Evolutionary conservation across 2,797 vertebrate species (phyloP), one percentile per base, ranked within the genome.

Genomic region (Delichon dasypus): DNA sequence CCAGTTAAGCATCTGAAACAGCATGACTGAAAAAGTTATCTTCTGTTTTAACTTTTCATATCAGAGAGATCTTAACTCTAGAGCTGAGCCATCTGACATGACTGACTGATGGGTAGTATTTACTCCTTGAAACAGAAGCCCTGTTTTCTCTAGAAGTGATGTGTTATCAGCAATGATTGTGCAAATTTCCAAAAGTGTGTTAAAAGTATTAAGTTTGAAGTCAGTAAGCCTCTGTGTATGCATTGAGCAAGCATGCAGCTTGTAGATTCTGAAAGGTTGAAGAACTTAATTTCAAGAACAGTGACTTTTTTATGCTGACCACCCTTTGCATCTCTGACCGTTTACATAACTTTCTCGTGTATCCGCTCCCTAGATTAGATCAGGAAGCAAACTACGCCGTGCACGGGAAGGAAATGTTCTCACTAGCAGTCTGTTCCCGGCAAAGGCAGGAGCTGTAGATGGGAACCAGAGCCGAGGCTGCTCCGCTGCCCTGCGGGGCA

Each of bases 381-480:
- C 30, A 36, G 73, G 72, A 73, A 55, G 44, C 54, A 40, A 34
- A n/a, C 36, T 5, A 3, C 14, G 34, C 55, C 16, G 25, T 15
- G 5, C 3, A 11, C 8, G 30, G 44, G 48, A 66, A 66, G 72
- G 71, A 72, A 26, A 42, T 9, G 15, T 7, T 70, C 23, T 36
- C 15, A 19, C 16, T 1, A 5, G 16, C 13, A 21, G 79, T 17
- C 13, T 11, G 34, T 30, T 30, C 40, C 79, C 9, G 19, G 53
- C 19, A 16, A 11, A 20, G 67, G 2, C 3, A 2, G 27, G 71
- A 15, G 87, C 57, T 4, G 66, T 0, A 2, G 14, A 1, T 6
- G 61, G 4, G 21, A 10, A 5, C 2, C 16, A 2, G 32, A 2
- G 48, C 1, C 40, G 2, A 40, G 26, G 5, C 13, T 2, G 76